These are phyloP conservation scores for Dunckerocampus dactyliophorus DNA, from an alignment of 2,113 vertebrate genomes.

Conservation along the genomic window DNA sequence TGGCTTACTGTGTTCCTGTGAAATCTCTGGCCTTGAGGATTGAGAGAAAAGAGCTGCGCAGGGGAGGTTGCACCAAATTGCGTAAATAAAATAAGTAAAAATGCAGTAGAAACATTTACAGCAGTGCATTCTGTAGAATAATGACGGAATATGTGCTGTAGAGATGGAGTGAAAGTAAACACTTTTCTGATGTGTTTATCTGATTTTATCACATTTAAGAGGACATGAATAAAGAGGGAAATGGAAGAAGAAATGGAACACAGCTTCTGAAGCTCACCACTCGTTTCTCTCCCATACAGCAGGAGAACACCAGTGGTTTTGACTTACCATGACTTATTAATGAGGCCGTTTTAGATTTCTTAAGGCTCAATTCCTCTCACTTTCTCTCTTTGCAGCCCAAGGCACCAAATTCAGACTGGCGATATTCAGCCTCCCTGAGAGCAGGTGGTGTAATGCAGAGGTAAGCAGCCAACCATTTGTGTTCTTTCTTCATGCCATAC, in stretches of 20 bases:
- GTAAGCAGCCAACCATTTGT: constrained; percentile 63
- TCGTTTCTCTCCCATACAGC: constrained; percentile 38
- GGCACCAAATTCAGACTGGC: constrained; percentile 87
- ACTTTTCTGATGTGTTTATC: not conserved
- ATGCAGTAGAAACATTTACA: constrained; percentile 4
- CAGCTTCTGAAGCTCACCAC: constrained; percentile 17
- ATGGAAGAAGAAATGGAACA: constrained; percentile 4
- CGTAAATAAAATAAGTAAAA: constrained; percentile 14
- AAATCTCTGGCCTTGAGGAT: constrained; percentile 32
- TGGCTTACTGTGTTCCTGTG: constrained; percentile 20
- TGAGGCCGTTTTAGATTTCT: constrained; percentile 52
- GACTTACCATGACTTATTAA: constrained; percentile 55
- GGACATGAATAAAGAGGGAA: constrained; percentile 7
- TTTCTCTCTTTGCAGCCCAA: constrained; percentile 83
- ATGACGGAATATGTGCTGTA: not conserved
- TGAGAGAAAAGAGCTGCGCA: constrained; percentile 8
- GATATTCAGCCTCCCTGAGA: constrained; percentile 95
- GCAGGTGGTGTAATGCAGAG: constrained; percentile 90
- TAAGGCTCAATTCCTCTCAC: constrained; percentile 69
- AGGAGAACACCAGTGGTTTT: constrained; percentile 12
- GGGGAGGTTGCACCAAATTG: constrained; percentile 4
- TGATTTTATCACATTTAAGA: constrained; percentile 10
- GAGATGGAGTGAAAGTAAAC: constrained; percentile 9
- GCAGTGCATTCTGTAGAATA: not conserved
- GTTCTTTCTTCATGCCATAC: not conserved